phyloP scores from a whole-genome alignment of 2,888 invertebrate genomes.

The Sesia apiformis region DNA sequence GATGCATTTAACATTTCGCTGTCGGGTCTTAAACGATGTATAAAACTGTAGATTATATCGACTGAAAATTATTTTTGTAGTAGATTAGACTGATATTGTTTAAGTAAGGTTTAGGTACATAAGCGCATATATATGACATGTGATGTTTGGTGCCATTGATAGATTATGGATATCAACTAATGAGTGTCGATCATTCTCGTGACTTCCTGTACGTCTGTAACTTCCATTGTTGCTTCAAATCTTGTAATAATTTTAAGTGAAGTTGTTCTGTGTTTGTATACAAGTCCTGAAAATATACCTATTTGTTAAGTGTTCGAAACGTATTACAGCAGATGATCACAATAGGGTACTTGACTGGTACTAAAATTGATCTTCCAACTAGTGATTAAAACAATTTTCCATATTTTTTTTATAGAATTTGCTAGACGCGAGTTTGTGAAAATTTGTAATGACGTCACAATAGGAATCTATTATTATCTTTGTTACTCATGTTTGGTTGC shows the following conservation, averaged over 20 bases:
- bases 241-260: background rate
- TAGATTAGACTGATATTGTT: conserved; percentile 72
- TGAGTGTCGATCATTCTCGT: conserved; percentile 43
- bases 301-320: too few relatives aligned
- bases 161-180: conserved; percentile 60
- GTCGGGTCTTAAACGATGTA: conserved; percentile 35
- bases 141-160: conserved; percentile 75
- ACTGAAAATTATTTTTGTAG: conserved; percentile 75
- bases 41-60: conserved; percentile 64
- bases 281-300: background rate
- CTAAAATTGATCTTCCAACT: too few relatives aligned
- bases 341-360: too few relatives aligned
- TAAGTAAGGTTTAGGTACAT: conserved; percentile 31
- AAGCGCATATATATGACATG: conserved; percentile 67
- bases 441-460: too few relatives aligned
- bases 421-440: too few relatives aligned
- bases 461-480: too few relatives aligned
- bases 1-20: conserved; percentile 51
- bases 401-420: too few relatives aligned
- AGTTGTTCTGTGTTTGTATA: background rate
- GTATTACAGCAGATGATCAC: too few relatives aligned
- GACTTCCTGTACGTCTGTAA: conserved; percentile 48
- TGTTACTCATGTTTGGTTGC: too few relatives aligned
- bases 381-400: too few relatives aligned
- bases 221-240: conserved; percentile 62